These are phyloP conservation scores for Lycocerus yunnanus DNA, from an alignment of 2,888 invertebrate species.

Conservation along the genomic window DNA sequence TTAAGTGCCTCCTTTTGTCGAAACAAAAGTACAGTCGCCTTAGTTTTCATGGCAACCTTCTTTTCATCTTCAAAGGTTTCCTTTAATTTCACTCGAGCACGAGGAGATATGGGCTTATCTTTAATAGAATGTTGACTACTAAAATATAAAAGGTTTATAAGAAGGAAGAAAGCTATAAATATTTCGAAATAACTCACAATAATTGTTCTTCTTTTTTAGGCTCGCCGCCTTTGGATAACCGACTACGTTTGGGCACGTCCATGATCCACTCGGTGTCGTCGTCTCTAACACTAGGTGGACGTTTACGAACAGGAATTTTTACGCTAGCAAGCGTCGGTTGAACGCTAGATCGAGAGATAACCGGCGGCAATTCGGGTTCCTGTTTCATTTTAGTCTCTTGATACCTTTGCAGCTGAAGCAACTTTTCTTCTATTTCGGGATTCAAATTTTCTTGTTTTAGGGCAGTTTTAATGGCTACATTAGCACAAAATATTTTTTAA, in stretches of 20 bases:
- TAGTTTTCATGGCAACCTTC: conserved; percentile 62
- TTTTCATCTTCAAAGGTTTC: conserved; percentile 59
- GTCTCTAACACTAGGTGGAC: conserved; percentile 47
- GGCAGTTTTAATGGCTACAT: conserved; percentile 88
- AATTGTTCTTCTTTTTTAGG: conserved; percentile 46
- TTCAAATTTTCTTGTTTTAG: conserved; percentile 88
- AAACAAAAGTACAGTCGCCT: conserved; percentile 75
- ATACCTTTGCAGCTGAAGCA: conserved; percentile 84
- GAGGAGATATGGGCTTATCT: conserved; percentile 48
- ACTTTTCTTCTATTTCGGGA: conserved; percentile 91
- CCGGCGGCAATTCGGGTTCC: conserved; percentile 53
- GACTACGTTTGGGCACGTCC: conserved; percentile 55
- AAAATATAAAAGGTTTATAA: conserved; percentile 7
- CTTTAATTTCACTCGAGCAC: conserved; percentile 49
- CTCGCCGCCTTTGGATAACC: conserved; percentile 44
- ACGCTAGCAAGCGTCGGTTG: conserved; percentile 43
- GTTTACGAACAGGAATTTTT: conserved; percentile 43
- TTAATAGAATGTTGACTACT: conserved; percentile 32
- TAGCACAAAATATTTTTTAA: conserved; percentile 20
- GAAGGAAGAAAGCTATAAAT: background rate
- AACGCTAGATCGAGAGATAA: conserved; percentile 27
- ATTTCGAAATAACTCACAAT: conserved; percentile 44
- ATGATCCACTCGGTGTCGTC: conserved; percentile 56
- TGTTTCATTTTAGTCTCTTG: conserved; percentile 80
- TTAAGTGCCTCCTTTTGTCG: conserved; percentile 91